Percentiles rank a stretch among this genome's conserved stretches.
Conservation (phyloP, 1,140 invertebrate species). For the Drosophila sucinea region DNA sequence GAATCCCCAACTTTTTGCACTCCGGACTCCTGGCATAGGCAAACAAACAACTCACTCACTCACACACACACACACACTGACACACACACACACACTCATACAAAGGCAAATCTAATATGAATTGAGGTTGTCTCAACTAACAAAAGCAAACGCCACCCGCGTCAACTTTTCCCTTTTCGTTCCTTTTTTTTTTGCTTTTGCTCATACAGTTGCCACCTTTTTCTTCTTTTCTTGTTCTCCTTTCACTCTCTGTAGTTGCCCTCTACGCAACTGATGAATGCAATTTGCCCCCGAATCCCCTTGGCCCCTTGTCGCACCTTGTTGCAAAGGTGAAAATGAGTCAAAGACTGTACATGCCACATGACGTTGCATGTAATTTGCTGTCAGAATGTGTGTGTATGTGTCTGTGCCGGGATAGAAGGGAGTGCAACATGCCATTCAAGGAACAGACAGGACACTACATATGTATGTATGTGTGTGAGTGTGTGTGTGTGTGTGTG, state of each 20-base stretch:
- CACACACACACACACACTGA: conserved; percentile 22
- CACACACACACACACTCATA: conserved; percentile 40
- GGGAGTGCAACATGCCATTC: conserved; percentile 61
- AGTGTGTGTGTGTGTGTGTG: conserved; percentile 10
- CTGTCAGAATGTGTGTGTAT: conserved; percentile 67
- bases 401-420: conserved; percentile 70
- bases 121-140: conserved; percentile 80
- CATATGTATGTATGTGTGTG: background rate
- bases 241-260: conserved; percentile 27
- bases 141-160: conserved; percentile 71
- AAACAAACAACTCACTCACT: conserved; percentile 61
- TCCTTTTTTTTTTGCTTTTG: background rate
- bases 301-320: background rate
- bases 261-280: conserved; percentile 70
- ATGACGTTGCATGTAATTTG: conserved; percentile 81
- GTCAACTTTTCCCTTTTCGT: conserved; percentile 44
- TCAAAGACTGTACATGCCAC: conserved; percentile 71
- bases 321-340: conserved; percentile 72
- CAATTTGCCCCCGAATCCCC: conserved; percentile 31
- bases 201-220: conserved; percentile 43
- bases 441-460: conserved; percentile 45
- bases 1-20: conserved; percentile 71
- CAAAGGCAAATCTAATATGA: conserved; percentile 78
- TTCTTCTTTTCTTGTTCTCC: conserved; percentile 19
- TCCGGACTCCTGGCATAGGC: conserved; percentile 38